A percentile compares a stretch with the other conserved stretches of the same genome.
These are phyloP conservation scores for Eupithecia abbreviata DNA, from an alignment of 2,888 invertebrate genomes.

Conservation along the genomic window DNA sequence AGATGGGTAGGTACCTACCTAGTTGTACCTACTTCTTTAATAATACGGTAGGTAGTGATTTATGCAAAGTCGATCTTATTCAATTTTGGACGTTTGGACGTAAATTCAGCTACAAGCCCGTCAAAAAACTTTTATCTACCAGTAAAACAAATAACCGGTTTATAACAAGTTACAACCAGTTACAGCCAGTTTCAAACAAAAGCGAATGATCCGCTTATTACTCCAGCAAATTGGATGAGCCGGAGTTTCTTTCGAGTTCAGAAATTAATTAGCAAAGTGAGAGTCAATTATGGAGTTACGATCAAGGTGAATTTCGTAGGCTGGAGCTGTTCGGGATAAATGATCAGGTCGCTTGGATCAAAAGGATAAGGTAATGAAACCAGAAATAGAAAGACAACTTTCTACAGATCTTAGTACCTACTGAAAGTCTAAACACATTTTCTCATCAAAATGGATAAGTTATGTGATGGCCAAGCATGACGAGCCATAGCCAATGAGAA, in stretches of 20 bases:
- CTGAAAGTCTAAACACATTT: neutral
- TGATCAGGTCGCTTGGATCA: neutral
- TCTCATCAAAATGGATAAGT: too few species aligned
- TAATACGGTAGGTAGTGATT: too few species aligned
- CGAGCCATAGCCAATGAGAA: too few species aligned
- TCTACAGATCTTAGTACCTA: neutral
- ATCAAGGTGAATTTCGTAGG: constrained; percentile 28
- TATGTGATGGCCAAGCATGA: too few species aligned
- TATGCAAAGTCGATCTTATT: neutral
- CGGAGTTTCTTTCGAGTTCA: constrained; percentile 48
- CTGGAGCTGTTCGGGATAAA: neutral
- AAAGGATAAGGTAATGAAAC: neutral
- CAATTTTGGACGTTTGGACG: neutral
- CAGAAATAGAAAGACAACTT: neutral
- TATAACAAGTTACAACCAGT: constrained; percentile 16
- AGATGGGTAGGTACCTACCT: too few species aligned
- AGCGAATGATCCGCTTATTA: constrained; percentile 62
- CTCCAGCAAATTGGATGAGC: constrained; percentile 24
- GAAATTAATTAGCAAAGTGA: constrained; percentile 68
- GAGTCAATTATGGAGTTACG: constrained; percentile 52
- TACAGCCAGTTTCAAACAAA: constrained; percentile 44
- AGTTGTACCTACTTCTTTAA: too few species aligned
- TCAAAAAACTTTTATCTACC: neutral
- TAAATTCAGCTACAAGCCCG: neutral
- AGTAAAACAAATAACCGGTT: constrained; percentile 9